These are phyloP conservation scores for Athene noctua DNA, from an alignment of 2,113 vertebrate species.

Conservation along the genomic window DNA sequence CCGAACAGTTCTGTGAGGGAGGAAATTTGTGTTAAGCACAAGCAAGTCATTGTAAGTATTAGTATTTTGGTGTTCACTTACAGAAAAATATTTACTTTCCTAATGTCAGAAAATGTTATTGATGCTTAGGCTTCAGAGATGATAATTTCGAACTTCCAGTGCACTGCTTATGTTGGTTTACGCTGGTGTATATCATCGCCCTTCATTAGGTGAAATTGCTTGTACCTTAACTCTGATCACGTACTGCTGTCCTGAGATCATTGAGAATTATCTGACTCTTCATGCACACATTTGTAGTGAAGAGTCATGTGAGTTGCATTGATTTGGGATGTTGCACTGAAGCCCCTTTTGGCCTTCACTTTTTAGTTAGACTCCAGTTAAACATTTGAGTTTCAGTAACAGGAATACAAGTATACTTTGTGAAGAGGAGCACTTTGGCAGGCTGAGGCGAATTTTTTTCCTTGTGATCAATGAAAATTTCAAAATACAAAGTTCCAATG, in stretches of 20 bases:
- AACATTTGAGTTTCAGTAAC: not conserved
- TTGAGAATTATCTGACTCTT: not conserved
- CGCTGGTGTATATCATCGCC: not conserved
- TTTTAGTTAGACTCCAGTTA: not conserved
- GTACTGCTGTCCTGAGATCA: accelerated
- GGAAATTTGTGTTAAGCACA: not conserved
- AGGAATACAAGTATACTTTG: not conserved
- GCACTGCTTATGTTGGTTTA: not conserved
- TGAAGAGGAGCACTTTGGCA: not conserved
- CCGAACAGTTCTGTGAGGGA: not conserved
- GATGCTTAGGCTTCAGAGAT: not conserved
- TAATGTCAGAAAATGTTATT: not conserved
- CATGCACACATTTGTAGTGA: accelerated
- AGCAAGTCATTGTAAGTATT: not conserved
- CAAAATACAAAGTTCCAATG: not conserved
- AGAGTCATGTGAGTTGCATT: accelerated
- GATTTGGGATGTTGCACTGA: not conserved
- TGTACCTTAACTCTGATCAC: not conserved
- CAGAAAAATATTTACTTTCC: not conserved
- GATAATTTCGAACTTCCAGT: not conserved
- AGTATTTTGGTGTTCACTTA: not conserved
- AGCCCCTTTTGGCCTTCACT: not conserved
- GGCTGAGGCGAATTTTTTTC: not conserved
- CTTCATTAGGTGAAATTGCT: not conserved
- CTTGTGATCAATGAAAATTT: not conserved